phyloP scores from a whole-genome alignment of 2,888 invertebrate genomes.

The Hemicrepidius hirtus region DNA sequence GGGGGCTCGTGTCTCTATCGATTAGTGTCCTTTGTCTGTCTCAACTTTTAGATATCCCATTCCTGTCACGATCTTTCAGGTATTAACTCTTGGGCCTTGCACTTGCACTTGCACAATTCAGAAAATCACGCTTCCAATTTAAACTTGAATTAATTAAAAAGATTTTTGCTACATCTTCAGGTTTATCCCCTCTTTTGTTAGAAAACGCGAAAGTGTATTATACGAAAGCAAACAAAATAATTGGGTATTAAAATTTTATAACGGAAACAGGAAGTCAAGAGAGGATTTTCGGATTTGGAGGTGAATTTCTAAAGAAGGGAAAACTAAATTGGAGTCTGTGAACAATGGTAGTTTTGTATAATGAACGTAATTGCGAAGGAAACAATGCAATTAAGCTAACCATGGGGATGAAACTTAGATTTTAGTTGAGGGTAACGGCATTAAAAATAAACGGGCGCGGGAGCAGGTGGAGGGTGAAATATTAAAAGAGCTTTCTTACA shows the following conservation, averaged over 20 bases:
- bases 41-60: constrained; percentile 54
- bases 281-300: constrained; percentile 54
- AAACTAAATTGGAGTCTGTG: constrained; percentile 65
- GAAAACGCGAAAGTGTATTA: constrained; percentile 32
- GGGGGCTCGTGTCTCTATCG: constrained; percentile 60
- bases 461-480: constrained; percentile 53
- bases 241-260: constrained; percentile 52
- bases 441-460: constrained; percentile 54
- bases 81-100: constrained; percentile 48
- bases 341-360: constrained; percentile 65
- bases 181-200: too few species aligned
- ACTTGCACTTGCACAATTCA: not conserved
- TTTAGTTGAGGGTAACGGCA: constrained; percentile 51
- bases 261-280: constrained; percentile 47
- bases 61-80: constrained; percentile 53
- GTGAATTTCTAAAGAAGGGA: constrained; percentile 62
- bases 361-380: constrained; percentile 63
- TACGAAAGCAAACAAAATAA: constrained; percentile 44
- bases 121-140: too few species aligned
- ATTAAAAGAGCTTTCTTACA: constrained; percentile 51
- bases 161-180: too few species aligned
- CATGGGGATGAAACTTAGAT: constrained; percentile 56
- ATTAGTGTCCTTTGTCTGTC: constrained; percentile 60
- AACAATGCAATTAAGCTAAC: constrained; percentile 56
- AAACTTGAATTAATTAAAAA: too few species aligned